Base-by-base conservation (phyloP, 2,888 invertebrate genomes). In the Flexamia atlantica region DNA sequence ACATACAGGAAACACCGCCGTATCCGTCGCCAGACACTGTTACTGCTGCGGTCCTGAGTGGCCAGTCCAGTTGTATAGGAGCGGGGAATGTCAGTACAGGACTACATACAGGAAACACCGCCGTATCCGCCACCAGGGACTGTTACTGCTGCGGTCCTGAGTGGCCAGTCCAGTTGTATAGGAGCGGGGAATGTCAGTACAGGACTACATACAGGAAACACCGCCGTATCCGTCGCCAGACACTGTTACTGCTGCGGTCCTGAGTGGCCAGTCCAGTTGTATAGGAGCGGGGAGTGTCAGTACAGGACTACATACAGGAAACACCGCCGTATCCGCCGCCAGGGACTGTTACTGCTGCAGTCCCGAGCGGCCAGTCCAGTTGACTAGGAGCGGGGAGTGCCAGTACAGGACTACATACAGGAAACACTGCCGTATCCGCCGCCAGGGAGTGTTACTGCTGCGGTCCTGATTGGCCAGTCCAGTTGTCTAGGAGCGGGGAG, bases 11-110 rank as follows among this genome's bases (percentile, higher is more conserved):
- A 53, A 23, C 53, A 53, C 53, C 20, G 20, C 53, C 53, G 23
- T 53, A 53, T 53, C 53, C 53, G 53, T 23, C 53, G 53, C 53
- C 53, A n/a, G n/a, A n/a, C n/a, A n/a, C n/a, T n/a, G n/a, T n/a
- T n/a, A n/a, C n/a, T n/a, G n/a, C n/a, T n/a, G n/a, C n/a, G n/a
- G n/a, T n/a, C 53, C 23, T 14, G 20, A 53, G 53, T 10, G 10
- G 20, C 53, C 53, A 53, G 53, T 53, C 23, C n/a, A n/a, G n/a
- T n/a, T n/a, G n/a, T n/a, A n/a, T n/a, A 23, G 53, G n/a, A n/a
- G n/a, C 53, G 23, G 53, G 20, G 53, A n/a, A 23, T 53, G 53
- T 20, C 23, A 5, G 53, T 53, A 46, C 2, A 46, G 53, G 53
- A 46, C 53, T 5, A 4, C 53, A n/a, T 53, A 53, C 53, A 53